Conservation (phyloP, 2,797 vertebrate genomes). For the Knipowitschia caucasica region DNA sequence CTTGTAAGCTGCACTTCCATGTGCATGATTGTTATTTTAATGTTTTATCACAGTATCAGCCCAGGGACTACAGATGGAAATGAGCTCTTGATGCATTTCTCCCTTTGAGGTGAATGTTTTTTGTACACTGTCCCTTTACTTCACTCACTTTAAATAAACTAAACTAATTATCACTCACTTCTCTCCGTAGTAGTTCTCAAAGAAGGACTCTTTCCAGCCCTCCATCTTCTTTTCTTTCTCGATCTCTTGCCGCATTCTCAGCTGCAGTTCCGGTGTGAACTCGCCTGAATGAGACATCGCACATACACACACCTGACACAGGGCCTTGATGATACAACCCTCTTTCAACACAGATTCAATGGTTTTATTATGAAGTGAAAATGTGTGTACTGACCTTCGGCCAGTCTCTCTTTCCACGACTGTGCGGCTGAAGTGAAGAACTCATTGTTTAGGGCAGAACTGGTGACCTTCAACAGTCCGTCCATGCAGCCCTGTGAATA, state of each 20-base stretch:
- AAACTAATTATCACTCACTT: slow-evolving; percentile 75
- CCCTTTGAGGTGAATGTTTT: background rate
- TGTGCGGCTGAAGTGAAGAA: slow-evolving; percentile 98
- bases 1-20: too few species aligned
- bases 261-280: slow-evolving; percentile 94
- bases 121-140: background rate
- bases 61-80: too few species aligned
- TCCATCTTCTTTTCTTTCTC: slow-evolving; percentile 98
- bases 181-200: slow-evolving; percentile 96
- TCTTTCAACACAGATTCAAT: slow-evolving; percentile 11
- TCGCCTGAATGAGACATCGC: slow-evolving; percentile 77
- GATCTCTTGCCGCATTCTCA: slow-evolving; percentile 92
- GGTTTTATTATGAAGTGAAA: slow-evolving; percentile 5
- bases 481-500: slow-evolving; percentile 85
- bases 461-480: slow-evolving; percentile 88
- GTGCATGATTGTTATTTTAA: too few species aligned
- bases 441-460: slow-evolving; percentile 96
- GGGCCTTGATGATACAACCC: slow-evolving; percentile 10
- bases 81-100: too few species aligned
- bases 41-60: too few species aligned
- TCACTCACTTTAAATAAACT: too few species aligned
- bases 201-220: slow-evolving; percentile 94
- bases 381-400: slow-evolving; percentile 83
- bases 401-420: slow-evolving; percentile 94
- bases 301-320: background rate